Conservation (phyloP, 1,140 invertebrate genomes). For the Eriosoma lanigerum region DNA sequence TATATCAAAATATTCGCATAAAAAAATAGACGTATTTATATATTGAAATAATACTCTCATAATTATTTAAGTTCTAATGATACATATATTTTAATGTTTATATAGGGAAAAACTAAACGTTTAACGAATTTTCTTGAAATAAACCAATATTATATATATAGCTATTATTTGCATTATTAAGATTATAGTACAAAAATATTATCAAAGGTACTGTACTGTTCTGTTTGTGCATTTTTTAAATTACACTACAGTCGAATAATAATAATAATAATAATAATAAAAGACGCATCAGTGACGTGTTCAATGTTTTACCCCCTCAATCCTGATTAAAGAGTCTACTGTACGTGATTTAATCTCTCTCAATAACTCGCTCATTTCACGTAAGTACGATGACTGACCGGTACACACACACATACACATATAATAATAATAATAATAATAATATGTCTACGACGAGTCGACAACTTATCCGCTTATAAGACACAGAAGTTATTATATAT, state of each 20-base stretch:
- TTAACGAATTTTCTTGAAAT: no score
- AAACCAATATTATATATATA: no score
- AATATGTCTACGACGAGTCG: not conserved
- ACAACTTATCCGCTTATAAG: constrained; percentile 39
- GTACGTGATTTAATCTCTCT: not conserved
- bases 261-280: not conserved
- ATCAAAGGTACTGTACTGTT: no score
- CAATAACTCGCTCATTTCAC: not conserved
- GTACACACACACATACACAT: not conserved
- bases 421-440: no score
- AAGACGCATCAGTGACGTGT: not conserved
- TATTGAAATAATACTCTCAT: no score
- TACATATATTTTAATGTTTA: no score
- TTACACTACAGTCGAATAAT: not conserved
- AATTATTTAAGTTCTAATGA: no score
- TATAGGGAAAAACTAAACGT: no score
- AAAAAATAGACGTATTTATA: not conserved
- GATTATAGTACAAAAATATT: no score
- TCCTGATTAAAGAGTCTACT: not conserved
- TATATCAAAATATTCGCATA: not conserved
- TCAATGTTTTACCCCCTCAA: no score
- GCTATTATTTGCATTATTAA: no score
- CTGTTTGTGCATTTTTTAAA: not conserved
- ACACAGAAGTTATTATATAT: no score
- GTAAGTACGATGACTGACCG: not conserved